Base-by-base conservation (phyloP, 2,797 vertebrate genomes). In the Oreortyx pictus region DNA sequence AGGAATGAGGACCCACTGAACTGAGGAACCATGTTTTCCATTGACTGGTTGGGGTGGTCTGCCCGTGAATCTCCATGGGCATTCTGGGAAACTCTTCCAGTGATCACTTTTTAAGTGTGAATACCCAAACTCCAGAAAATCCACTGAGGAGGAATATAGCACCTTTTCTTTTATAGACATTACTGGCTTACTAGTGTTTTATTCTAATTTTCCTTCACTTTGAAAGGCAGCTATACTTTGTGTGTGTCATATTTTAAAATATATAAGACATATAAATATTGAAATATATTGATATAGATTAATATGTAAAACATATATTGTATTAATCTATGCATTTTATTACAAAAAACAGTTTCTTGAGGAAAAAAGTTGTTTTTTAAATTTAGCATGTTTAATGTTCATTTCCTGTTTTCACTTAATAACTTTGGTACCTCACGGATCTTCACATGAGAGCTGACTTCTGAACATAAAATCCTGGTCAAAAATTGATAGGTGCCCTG, bases 401-500 rank as follows among this genome's bases (percentile, higher is more conserved):
- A 81, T 88, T 76, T 76, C 18, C 23, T 86, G 75, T 43, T 88
- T 88, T 23, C 33, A 25, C n/a, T 71, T 88, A 23, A 33, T 0
- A 1, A 37, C 65, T 87, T 3, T 16, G 2, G 6, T 60, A 0
- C 33, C 65, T 75, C 3, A 3, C 25, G 25, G 39, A 10, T 39
- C 71, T 8, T 65, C 64, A 43, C 56, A 25, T 47, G 11, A 24
- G 41, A 66, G 9, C 35, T 31, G 46, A 27, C 49, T 24, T 9
- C 2, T 66, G n/a, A 79, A 49, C 18, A 12, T 56, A 35, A 73
- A 79, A 79, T 59, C 65, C 18, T 14, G 29, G 13, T 33, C 6
- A 49, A 27, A 77, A 81, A 43, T 33, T 16, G 13, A 5, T 81
- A 46, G 29, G 3, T 73, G 23, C 43, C 10, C 8, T 37, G 49